Evolutionary conservation across 2,113 vertebrate species (phyloP).

Genomic region (Lasiurus cinereus): DNA sequence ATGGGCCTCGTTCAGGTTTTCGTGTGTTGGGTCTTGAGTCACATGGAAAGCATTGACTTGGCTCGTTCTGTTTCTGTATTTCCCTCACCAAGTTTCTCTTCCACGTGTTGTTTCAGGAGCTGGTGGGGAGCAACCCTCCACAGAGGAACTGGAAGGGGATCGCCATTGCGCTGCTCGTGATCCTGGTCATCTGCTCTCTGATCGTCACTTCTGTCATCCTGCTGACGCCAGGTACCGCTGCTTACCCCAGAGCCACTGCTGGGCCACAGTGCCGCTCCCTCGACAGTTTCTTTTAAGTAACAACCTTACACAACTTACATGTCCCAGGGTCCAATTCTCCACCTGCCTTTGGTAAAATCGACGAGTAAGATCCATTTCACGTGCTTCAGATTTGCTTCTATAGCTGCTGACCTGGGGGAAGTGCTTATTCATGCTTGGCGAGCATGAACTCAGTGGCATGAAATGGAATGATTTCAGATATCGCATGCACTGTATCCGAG

Average conservation of each 20-base stretch:
- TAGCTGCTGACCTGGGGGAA: background rate
- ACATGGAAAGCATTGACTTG: fast-evolving
- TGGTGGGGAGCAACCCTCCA: constrained; percentile 98
- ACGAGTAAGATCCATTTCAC: background rate
- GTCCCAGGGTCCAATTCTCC: background rate
- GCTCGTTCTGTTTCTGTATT: fast-evolving
- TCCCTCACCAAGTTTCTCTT: constrained; percentile 35
- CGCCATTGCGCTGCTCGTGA: constrained; percentile 98
- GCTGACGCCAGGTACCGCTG: constrained; percentile 95
- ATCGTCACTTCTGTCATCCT: constrained; percentile 99
- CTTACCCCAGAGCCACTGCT: background rate
- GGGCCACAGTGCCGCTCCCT: no score
- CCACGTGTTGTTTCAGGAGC: constrained; percentile 91
- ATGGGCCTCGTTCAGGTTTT: fast-evolving
- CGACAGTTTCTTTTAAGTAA: background rate
- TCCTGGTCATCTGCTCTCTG: constrained; percentile 99
- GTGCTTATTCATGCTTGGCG: background rate
- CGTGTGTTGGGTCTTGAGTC: no score
- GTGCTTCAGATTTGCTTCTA: background rate
- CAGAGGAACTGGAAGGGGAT: constrained; percentile 99
- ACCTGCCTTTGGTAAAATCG: background rate
- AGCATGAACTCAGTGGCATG: background rate
- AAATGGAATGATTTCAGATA: background rate
- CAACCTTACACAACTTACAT: background rate
- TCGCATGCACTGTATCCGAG: background rate